A percentile compares a stretch with the other conserved stretches of the same genome.
Conservation (phyloP, 2,888 invertebrate genomes). For the Plebejus argus region DNA sequence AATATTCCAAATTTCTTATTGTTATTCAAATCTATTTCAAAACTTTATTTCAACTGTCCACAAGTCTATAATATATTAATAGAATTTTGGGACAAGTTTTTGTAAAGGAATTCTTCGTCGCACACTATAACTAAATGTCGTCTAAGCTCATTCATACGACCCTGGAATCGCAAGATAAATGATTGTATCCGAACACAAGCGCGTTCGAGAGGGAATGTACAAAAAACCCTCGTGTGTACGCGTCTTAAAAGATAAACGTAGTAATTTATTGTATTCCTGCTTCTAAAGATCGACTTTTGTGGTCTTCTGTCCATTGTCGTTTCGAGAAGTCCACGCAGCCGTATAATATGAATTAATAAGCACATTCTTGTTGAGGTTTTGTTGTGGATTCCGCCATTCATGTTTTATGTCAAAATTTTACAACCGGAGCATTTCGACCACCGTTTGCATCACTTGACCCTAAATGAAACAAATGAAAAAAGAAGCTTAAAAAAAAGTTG, state of each 20-base stretch:
- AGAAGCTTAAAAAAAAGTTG: neutral
- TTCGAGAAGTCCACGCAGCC: slow-evolving; percentile 73
- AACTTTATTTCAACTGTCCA: slow-evolving; percentile 21
- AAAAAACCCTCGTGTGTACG: slow-evolving; percentile 60
- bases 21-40: slow-evolving; percentile 22
- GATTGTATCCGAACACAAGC: slow-evolving; percentile 75
- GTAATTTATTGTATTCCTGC: slow-evolving; percentile 78
- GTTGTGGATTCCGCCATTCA: slow-evolving; percentile 17
- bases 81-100: slow-evolving; percentile 18
- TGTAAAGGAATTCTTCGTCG: slow-evolving; percentile 25
- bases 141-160: slow-evolving; percentile 69
- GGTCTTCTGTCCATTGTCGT: slow-evolving; percentile 69
- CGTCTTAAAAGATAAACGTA: slow-evolving; percentile 63
- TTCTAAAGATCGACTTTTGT: slow-evolving; percentile 75
- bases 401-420: neutral
- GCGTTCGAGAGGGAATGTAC: slow-evolving; percentile 58
- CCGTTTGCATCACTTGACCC: slow-evolving; percentile 19
- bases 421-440: slow-evolving; percentile 56
- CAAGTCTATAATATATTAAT: slow-evolving; percentile 18
- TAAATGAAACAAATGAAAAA: neutral
- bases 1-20: neutral
- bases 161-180: slow-evolving; percentile 75
- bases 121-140: slow-evolving; percentile 27
- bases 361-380: slow-evolving; percentile 61
- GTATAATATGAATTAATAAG: slow-evolving; percentile 81